A percentile compares a stretch with the other conserved stretches of the same genome.
Evolutionary conservation across 2,797 vertebrate genomes (phyloP).

Genomic region (Enoplosus armatus): DNA sequence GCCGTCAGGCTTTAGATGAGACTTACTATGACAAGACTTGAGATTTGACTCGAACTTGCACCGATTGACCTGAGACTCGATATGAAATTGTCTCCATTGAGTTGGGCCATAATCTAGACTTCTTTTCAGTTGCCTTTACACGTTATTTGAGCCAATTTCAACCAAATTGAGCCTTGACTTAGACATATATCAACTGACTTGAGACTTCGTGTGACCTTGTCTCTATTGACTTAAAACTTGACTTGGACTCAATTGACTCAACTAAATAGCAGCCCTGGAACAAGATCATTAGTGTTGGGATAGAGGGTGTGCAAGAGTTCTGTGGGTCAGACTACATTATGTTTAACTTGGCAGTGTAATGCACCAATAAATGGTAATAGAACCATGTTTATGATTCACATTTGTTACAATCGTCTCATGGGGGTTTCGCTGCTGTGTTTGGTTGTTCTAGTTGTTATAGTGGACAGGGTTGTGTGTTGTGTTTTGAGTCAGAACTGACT

Average conservation of each 20-base stretch:
- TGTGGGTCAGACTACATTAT: neutral
- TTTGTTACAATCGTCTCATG: neutral
- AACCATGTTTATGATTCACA: neutral
- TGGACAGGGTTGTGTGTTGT: neutral
- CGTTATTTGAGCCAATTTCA: too few species aligned
- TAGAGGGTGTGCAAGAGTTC: too few species aligned
- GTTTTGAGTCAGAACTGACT: too few species aligned
- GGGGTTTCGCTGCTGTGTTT: too few species aligned
- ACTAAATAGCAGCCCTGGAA: neutral
- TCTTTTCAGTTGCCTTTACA: too few species aligned
- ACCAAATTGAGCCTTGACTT: too few species aligned
- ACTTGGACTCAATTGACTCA: too few species aligned
- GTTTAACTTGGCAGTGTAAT: neutral
- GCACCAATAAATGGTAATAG: neutral
- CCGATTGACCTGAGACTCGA: too few species aligned
- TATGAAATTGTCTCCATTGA: too few species aligned
- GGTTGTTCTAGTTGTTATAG: neutral
- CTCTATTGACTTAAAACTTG: neutral
- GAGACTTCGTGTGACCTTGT: too few species aligned
- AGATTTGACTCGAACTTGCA: neutral
- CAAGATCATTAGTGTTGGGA: neutral
- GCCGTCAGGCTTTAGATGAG: neutral
- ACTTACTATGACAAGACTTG: neutral
- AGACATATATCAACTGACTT: too few species aligned
- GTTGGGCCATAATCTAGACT: too few species aligned